Evolutionary conservation across 2,797 vertebrate genomes (phyloP), one percentile per base, ranked within the genome.

Genomic region (Poecilia velifera): DNA sequence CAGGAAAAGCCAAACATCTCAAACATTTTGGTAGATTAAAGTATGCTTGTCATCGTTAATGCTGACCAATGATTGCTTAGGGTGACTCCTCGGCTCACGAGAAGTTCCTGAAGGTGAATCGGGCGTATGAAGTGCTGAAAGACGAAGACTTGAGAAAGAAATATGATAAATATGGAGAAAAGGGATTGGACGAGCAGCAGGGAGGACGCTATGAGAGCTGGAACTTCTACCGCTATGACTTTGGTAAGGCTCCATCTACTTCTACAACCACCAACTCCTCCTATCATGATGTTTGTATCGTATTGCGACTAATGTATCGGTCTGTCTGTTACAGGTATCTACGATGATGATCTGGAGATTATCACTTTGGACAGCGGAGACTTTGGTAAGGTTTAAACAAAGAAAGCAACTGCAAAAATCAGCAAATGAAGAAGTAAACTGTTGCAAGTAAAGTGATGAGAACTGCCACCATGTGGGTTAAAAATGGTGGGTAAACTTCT

Each of bases 141-240:
- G 98, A 99, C 49, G 97, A 97, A 91, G 98, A 99, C 82, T 94
- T 99, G 6, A 94, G 98, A 72, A 98, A 99, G 93, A 99, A 99
- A 84, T 99, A 99, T 12, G 98, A 99, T 84, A 99, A 99, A 81
- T 99, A 99, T 0, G 98, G 98, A 87, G 98, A 99, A 76, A 99
- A 98, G 55, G 98, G 98, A 16, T 89, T 99, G 3, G 96, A 98
- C 46, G 97, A 99, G 80, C 92, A 95, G 70, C 96, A 98, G 84
- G 97, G 97, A 75, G 96, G 97, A 64, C 95, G 96, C 62, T 99
- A 99, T 0, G 98, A 99, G 92, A 99, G 98, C 95, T 99, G 98
- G 98, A 97, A 96, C 92, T 99, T 94, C 22, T 99, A 99, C 90
- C 96, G 97, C 81, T 98, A 99, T 31, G 98, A 99, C 94, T 99